Base-by-base conservation (phyloP, 2,113 vertebrate genomes). In the Beaufortia kweichowensis region DNA sequence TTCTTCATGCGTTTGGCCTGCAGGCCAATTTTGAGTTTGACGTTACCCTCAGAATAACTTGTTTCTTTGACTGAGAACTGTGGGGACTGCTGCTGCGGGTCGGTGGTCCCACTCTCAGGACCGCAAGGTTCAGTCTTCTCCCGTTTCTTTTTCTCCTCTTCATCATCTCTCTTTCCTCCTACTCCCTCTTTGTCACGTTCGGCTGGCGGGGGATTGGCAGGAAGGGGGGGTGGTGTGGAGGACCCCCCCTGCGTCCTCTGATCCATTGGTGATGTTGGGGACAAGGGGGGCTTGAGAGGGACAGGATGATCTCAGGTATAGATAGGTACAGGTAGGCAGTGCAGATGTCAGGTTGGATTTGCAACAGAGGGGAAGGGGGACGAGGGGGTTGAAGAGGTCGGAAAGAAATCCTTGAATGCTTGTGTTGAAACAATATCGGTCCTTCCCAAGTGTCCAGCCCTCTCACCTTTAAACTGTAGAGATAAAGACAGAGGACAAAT, bases 1-100 rank as follows among this genome's bases (percentile, higher is more conserved):
- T 99, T 99, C 84, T 98, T 99, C 35, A 94, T 98, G 83, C 97
- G 90, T 79, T 99, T 99, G 1, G 96, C 94, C 85, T 98, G 96
- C 19, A 98, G 94, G 65, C 95, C 96, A 48, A 99, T 98, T 91
- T 98, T 99, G 65, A 99, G 88, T 81, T 98, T 98, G 72, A 99
- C 91, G 74, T 95, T 98, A 28, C 97, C 97, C 86, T 98, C 97
- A 0, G 95, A 92, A 76, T 97, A 95, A 86, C 94, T 97, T 23
- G 95, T 96, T 83, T 98, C 95, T 73, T 95, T 98, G 86, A 98
- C 94, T 0, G 95, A 99, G 85, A 99, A 98, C 39, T 96, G 94
- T 3, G 95, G 95, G 76, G 92, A 89, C 0, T 83, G 83, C 70
- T 79, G 79, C 59, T 77, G 83, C 75, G 88, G 90, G 77, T 92